Evolutionary conservation across 2,888 invertebrate genomes (phyloP).

Genomic region (Idaea straminata): DNA sequence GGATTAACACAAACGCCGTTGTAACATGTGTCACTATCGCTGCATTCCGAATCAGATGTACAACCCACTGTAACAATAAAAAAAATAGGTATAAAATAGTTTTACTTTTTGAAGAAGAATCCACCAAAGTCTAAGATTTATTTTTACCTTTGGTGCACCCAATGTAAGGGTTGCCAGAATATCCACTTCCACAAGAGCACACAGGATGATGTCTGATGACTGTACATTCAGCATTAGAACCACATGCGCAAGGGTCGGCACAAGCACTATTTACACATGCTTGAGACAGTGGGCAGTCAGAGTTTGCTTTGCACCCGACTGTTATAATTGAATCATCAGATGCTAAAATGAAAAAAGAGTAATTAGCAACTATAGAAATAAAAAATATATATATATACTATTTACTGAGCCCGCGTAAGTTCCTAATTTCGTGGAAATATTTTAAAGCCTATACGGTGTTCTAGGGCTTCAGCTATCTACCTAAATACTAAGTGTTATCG

Average conservation of each 20-base stretch:
- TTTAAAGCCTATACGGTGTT: no score
- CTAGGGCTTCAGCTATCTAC: no score
- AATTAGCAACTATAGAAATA: background rate
- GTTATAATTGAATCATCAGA: conserved; percentile 76
- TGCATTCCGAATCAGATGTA: conserved; percentile 89
- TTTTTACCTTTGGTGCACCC: conserved; percentile 86
- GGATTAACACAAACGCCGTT: conserved; percentile 91
- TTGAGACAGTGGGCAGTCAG: conserved; percentile 90
- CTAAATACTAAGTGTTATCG: no score
- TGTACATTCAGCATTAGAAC: conserved; percentile 89
- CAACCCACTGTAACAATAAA: conserved; percentile 84
- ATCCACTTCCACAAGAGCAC: conserved; percentile 90
- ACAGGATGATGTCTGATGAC: conserved; percentile 92
- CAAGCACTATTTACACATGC: conserved; percentile 91
- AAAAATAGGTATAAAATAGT: background rate
- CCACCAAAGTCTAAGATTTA: background rate
- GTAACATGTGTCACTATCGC: conserved; percentile 89
- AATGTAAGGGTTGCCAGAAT: conserved; percentile 91
- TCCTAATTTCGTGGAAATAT: no score
- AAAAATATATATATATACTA: no score
- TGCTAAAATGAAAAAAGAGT: conserved; percentile 61
- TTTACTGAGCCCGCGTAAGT: no score
- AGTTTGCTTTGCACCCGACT: conserved; percentile 86
- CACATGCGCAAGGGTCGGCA: conserved; percentile 92
- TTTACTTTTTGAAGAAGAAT: conserved; percentile 3